phyloP scores from a whole-genome alignment of 2,113 vertebrate genomes.

The Cyprinus carpio region DNA sequence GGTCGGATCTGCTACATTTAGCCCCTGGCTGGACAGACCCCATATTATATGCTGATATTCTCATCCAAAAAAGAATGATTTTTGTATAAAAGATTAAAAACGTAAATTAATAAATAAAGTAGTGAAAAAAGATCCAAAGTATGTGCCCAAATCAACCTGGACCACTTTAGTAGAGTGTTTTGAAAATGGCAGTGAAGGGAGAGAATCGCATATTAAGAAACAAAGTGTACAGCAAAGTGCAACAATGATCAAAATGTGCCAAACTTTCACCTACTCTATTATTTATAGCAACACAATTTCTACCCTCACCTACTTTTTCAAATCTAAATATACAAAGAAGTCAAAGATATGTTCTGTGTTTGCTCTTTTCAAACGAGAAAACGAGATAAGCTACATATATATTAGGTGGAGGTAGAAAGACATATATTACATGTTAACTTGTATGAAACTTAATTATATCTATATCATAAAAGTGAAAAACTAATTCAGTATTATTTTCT shows the following conservation, averaged over 20 bases:
- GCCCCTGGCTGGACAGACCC: conserved; percentile 29
- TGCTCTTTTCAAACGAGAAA: conserved; percentile 24
- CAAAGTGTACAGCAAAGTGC: conserved; percentile 37
- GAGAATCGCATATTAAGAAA: conserved; percentile 23
- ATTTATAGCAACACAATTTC: conserved; percentile 48
- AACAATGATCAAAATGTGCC: conserved; percentile 37
- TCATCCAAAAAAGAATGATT: neutral
- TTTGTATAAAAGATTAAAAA: conserved; percentile 15
- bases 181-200: conserved; percentile 45
- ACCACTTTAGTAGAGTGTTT: conserved; percentile 9
- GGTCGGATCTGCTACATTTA: conserved; percentile 53
- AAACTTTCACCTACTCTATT: conserved; percentile 27
- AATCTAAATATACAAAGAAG: conserved; percentile 36
- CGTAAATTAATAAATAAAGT: neutral
- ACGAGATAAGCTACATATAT: conserved; percentile 58
- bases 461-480: conserved; percentile 16
- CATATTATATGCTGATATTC: neutral
- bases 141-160: conserved; percentile 38
- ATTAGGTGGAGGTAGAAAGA: conserved; percentile 58
- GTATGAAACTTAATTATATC: conserved; percentile 27
- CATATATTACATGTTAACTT: neutral
- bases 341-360: conserved; percentile 41
- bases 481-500: conserved; percentile 18
- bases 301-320: conserved; percentile 23
- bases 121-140: conserved; percentile 38